Conservation (phyloP, 2,888 invertebrate genomes). For the Aphrophora alni region DNA sequence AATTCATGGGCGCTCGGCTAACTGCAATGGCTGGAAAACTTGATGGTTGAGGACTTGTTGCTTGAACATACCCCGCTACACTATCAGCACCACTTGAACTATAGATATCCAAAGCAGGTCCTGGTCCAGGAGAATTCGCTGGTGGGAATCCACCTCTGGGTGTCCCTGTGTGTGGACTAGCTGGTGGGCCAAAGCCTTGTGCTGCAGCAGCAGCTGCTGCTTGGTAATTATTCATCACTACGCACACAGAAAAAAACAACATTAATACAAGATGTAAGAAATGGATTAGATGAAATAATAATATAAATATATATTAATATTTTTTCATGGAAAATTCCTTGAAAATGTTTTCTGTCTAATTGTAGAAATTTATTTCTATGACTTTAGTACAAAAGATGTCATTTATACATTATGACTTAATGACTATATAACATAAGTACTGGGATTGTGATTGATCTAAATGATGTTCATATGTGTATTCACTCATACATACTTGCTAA, state of each 20-base stretch:
- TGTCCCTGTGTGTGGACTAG: constrained; percentile 77
- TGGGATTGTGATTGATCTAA: too few relatives aligned
- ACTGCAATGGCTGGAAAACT: constrained; percentile 94
- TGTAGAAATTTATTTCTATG: too few relatives aligned
- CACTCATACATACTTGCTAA: too few relatives aligned
- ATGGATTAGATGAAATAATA: constrained; percentile 51
- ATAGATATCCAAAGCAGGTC: constrained; percentile 92
- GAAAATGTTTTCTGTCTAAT: too few relatives aligned
- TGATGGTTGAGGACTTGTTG: constrained; percentile 92
- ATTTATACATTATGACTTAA: too few relatives aligned
- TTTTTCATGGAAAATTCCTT: too few relatives aligned
- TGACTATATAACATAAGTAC: too few relatives aligned
- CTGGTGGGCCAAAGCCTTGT: constrained; percentile 81
- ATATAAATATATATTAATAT: too few relatives aligned
- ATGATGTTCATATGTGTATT: too few relatives aligned
- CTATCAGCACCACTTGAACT: constrained; percentile 85
- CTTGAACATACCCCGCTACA: constrained; percentile 89
- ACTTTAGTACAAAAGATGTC: too few relatives aligned
- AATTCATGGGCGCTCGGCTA: constrained; percentile 91
- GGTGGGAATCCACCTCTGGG: constrained; percentile 80
- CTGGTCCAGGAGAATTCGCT: constrained; percentile 84
- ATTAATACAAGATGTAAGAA: not conserved
- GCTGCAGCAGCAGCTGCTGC: constrained; percentile 74
- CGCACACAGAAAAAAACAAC: constrained; percentile 52
- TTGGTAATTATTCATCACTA: constrained; percentile 97